Conservation (phyloP, 1,140 invertebrate species). For the Drosophila paulistorum region DNA sequence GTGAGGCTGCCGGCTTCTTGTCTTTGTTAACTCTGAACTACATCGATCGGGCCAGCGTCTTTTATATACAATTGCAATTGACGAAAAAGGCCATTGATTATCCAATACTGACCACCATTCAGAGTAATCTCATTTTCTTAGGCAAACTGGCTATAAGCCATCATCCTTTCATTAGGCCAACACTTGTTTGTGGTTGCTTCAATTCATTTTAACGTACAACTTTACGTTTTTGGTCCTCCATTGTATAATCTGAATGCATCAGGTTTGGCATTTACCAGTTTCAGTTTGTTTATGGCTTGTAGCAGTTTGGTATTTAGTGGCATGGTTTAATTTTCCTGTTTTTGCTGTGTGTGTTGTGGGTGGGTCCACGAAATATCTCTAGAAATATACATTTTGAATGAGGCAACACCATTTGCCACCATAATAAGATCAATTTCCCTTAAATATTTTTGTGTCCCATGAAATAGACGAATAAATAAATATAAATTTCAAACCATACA, state of each 20-base stretch:
- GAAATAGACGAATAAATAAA: too few relatives aligned
- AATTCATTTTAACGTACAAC: conserved; percentile 27
- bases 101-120: conserved; percentile 13
- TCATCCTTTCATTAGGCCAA: conserved; percentile 35
- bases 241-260: conserved; percentile 50
- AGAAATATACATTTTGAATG: background rate
- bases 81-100: conserved; percentile 5
- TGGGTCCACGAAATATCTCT: background rate
- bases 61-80: background rate
- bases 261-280: conserved; percentile 57
- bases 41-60: conserved; percentile 8
- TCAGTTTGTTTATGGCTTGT: conserved; percentile 21
- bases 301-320: conserved; percentile 36
- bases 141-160: conserved; percentile 14
- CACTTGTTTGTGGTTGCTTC: conserved; percentile 45
- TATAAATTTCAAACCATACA: too few relatives aligned
- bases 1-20: conserved; percentile 18
- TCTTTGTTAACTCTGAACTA: conserved; percentile 17
- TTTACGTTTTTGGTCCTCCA: conserved; percentile 44
- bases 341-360: background rate
- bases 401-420: background rate
- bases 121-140: conserved; percentile 19
- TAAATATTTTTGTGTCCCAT: background rate
- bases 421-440: conserved; percentile 3
- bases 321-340: conserved; percentile 36